These are phyloP conservation scores for Coelopa frigida DNA, from an alignment of 1,140 invertebrate species.

Conservation along the genomic window DNA sequence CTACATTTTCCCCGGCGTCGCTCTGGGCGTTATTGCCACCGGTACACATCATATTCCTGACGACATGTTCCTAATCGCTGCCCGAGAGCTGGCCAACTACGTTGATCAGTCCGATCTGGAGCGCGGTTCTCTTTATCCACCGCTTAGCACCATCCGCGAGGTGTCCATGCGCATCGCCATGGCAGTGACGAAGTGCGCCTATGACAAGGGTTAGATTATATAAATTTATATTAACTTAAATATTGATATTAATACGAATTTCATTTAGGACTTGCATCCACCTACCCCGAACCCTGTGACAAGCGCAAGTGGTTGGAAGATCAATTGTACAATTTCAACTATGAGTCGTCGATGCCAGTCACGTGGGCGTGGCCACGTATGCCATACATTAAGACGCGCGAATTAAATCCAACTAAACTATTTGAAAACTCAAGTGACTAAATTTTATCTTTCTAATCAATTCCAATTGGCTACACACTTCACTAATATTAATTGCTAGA, in stretches of 20 bases:
- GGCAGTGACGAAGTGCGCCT: slow-evolving; percentile 81
- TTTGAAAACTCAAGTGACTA: slow-evolving; percentile 42
- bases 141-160: slow-evolving; percentile 75
- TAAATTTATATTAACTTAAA: slow-evolving; percentile 53
- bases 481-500: no score
- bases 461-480: no score
- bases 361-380: slow-evolving; percentile 61
- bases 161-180: slow-evolving; percentile 86
- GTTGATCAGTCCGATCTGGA: slow-evolving; percentile 77
- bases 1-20: slow-evolving; percentile 88
- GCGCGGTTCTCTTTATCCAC: slow-evolving; percentile 88
- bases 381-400: slow-evolving; percentile 43
- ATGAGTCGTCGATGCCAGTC: slow-evolving; percentile 67
- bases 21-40: slow-evolving; percentile 79
- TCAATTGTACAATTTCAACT: slow-evolving; percentile 73
- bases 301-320: slow-evolving; percentile 62
- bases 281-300: slow-evolving; percentile 76
- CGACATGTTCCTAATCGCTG: slow-evolving; percentile 83
- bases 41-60: slow-evolving; percentile 84
- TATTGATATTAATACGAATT: no score
- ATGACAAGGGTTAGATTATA: slow-evolving; percentile 63
- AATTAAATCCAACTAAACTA: slow-evolving; percentile 41
- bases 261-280: slow-evolving; percentile 67
- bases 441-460: slow-evolving; percentile 19
- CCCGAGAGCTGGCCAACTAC: slow-evolving; percentile 72